Base-by-base conservation (phyloP, 2,888 invertebrate genomes). In the Trisateles emortualis region DNA sequence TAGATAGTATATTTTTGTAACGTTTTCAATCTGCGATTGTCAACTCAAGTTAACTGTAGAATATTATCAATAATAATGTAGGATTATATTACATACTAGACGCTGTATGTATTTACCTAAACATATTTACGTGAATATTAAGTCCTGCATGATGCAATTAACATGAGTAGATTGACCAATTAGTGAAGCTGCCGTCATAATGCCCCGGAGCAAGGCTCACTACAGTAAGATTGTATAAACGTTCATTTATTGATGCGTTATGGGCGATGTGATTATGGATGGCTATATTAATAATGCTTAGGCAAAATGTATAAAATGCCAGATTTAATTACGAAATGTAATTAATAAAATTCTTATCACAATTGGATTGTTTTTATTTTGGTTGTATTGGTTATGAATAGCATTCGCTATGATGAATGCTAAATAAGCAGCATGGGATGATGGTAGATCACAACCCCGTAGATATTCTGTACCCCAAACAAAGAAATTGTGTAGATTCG, bases 101-200 rank as follows among this genome's bases (percentile, higher is more conserved):
- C n/a, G n/a, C n/a, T n/a, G n/a, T 26, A 26, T 3, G 8, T 30
- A 22, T 39, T 14, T 8, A 10, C 5, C 24, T 10, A 5, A 1
- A 16, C 8, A 29, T 42, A 22, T 0, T 17, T 13, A 33, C 13
- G 36, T 17, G 11, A 38, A 16, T 14, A 24, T 8, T n/a, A 16
- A 14, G n/a, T 29, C 30, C 19, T 14, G 22, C 26, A 22, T 2
- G 35, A 42, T 52, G 47, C 51, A 58, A 58, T 49, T 42, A 49
- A 38, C 38, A 38, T 38, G 38, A 47, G 38, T 44, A 45, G 42
- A 50, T 50, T 57, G 47, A 51, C 19, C 52, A 47, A 50, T 52
- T 51, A 56, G 24, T 48, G 47, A 42, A 55, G 43, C 3, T 43
- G 36, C 29, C 36, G n/a, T 11, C 29, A 14, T 1, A 2, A 32